Conservation (phyloP, 2,888 invertebrate species). For the Diadegma fenestrale region DNA sequence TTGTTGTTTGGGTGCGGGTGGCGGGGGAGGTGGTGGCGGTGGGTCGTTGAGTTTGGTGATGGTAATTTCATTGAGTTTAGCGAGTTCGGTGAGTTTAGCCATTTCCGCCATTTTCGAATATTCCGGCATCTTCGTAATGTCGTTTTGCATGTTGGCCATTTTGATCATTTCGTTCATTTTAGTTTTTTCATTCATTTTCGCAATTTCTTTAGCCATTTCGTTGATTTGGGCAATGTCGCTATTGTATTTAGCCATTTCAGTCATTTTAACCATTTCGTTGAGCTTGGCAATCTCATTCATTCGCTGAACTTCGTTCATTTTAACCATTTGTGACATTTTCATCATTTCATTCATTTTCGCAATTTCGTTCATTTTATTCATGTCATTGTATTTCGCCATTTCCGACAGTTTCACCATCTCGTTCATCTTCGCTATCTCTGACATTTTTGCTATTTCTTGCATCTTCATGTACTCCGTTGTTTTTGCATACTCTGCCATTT, state of each 20-base stretch:
- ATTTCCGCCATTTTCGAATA: constrained; percentile 84
- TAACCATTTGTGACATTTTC: constrained; percentile 82
- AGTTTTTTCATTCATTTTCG: constrained; percentile 83
- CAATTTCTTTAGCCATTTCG: constrained; percentile 84
- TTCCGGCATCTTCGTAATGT: constrained; percentile 82
- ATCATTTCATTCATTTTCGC: constrained; percentile 81
- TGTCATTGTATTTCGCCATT: constrained; percentile 83
- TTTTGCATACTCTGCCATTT: constrained; percentile 83
- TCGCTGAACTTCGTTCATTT: constrained; percentile 83
- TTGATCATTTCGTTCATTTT: constrained; percentile 84
- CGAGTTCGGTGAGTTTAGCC: constrained; percentile 83
- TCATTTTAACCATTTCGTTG: constrained; percentile 84
- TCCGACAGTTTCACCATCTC: constrained; percentile 83
- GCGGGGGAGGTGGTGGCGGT: constrained; percentile 73
- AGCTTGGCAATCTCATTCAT: constrained; percentile 83
- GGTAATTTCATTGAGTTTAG: constrained; percentile 84
- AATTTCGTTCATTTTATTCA: constrained; percentile 82
- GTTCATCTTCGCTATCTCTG: constrained; percentile 82
- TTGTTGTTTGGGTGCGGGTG: constrained; percentile 73
- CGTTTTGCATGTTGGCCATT: constrained; percentile 83
- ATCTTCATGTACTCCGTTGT: constrained; percentile 83
- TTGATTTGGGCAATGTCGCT: constrained; percentile 83
- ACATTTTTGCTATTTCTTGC: constrained; percentile 83
- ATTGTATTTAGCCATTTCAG: constrained; percentile 83
- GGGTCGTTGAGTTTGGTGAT: constrained; percentile 83